phyloP scores from a whole-genome alignment of 2,797 vertebrate genomes.

The Orestias chungarensis region DNA sequence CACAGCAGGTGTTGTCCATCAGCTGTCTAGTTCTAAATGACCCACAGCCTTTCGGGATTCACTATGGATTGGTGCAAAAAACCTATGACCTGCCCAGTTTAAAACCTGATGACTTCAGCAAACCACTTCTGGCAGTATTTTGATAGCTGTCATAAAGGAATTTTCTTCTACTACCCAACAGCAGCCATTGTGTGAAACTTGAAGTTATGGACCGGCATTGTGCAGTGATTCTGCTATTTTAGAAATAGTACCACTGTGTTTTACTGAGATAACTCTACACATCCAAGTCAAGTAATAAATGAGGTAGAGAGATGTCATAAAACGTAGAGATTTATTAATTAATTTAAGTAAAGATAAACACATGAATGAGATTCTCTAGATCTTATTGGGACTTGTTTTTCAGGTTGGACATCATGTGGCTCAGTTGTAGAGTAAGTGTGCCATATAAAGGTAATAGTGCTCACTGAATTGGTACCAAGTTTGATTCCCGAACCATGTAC shows the following conservation, averaged over 20 bases:
- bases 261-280: not conserved
- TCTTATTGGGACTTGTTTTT: no score
- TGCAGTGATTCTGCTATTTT: not conserved
- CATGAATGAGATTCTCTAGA: no score
- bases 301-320: no score
- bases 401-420: no score
- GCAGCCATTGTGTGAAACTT: not conserved
- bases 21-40: slow-evolving; percentile 27
- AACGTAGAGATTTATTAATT: no score
- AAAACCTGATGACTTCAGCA: slow-evolving; percentile 27
- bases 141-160: slow-evolving; percentile 54
- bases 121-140: slow-evolving; percentile 31
- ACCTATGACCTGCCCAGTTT: slow-evolving; percentile 23
- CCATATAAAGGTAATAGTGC: no score
- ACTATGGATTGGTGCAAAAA: slow-evolving; percentile 28
- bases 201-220: not conserved
- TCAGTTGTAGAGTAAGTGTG: no score
- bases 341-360: no score
- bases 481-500: no score
- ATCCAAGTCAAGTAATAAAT: no score
- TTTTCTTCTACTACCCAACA: slow-evolving; percentile 19
- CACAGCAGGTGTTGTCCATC: slow-evolving; percentile 20
- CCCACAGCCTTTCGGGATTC: slow-evolving; percentile 15
- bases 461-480: no score
- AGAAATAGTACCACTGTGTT: not conserved